Evolutionary conservation across 2,888 invertebrate species (phyloP).

Genomic region (Gandaritis pyraliata): DNA sequence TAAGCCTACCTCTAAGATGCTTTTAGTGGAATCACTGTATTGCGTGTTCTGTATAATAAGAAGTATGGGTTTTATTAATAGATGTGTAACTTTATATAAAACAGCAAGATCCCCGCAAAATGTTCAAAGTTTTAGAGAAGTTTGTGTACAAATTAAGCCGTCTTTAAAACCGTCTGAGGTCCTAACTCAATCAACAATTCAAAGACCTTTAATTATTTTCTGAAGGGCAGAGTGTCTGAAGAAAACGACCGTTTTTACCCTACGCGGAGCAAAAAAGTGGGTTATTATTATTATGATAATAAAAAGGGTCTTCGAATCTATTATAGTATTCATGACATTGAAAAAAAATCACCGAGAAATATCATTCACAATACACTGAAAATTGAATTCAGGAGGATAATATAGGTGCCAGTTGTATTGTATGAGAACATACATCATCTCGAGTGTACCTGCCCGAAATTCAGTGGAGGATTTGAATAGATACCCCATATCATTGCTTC

Average conservation of each 20-base stretch:
- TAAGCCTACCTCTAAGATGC: constrained; percentile 60
- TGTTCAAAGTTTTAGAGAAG: constrained; percentile 45
- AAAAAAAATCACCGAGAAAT: constrained; percentile 35
- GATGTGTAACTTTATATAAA: no score
- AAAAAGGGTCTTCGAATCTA: constrained; percentile 11
- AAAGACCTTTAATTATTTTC: constrained; percentile 30
- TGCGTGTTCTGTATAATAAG: constrained; percentile 68
- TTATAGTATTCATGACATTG: constrained; percentile 30
- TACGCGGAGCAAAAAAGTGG: no score
- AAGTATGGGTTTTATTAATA: constrained; percentile 59
- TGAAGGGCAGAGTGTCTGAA: constrained; percentile 13
- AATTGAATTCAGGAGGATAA: constrained; percentile 53
- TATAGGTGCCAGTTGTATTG: constrained; percentile 58
- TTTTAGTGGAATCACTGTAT: constrained; percentile 77
- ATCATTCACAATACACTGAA: constrained; percentile 45
- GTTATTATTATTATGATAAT: neutral
- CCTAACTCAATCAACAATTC: constrained; percentile 27
- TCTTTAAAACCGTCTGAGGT: constrained; percentile 23
- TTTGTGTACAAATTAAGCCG: constrained; percentile 26
- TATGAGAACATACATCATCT: constrained; percentile 67
- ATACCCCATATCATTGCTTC: constrained; percentile 78
- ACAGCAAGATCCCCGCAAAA: no score
- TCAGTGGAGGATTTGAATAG: constrained; percentile 73
- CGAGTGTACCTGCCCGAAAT: constrained; percentile 65
- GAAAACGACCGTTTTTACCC: constrained; percentile 6